Conservation (phyloP, 2,888 invertebrate genomes). For the Micropterix aruncella region DNA sequence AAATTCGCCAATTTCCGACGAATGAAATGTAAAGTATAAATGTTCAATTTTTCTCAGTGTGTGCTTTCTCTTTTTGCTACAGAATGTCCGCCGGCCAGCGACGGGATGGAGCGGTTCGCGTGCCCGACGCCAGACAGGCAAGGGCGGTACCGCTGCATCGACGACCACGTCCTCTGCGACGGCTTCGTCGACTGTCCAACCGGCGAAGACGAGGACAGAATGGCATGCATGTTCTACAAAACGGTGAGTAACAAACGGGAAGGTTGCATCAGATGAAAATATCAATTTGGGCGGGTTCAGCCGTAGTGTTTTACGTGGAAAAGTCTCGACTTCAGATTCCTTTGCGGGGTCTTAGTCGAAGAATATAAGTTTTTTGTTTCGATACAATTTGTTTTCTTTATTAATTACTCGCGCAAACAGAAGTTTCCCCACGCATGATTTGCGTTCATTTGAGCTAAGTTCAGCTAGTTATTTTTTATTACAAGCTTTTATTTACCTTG, state of each 20-base stretch:
- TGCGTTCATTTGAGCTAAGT: no score
- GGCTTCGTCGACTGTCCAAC: conserved; percentile 90
- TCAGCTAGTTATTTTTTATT: no score
- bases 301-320: no score
- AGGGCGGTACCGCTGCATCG: conserved; percentile 89
- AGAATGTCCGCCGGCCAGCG: conserved; percentile 88
- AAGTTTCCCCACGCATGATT: no score
- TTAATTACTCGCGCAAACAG: no score
- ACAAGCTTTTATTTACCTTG: no score
- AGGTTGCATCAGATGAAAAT: no score
- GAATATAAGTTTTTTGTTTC: no score
- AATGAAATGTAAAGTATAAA: not conserved
- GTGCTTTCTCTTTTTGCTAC: conserved; percentile 21
- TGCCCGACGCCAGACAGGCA: conserved; percentile 85
- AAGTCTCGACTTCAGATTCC: no score
- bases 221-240: conserved; percentile 94
- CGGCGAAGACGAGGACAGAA: conserved; percentile 85
- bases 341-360: no score
- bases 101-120: conserved; percentile 90
- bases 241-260: conserved; percentile 60
- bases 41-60: not conserved
- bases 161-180: conserved; percentile 89
- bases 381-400: no score
- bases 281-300: no score
- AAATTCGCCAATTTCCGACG: not conserved